phyloP scores from a whole-genome alignment of 2,113 vertebrate species.

The Bos taurus region DNA sequence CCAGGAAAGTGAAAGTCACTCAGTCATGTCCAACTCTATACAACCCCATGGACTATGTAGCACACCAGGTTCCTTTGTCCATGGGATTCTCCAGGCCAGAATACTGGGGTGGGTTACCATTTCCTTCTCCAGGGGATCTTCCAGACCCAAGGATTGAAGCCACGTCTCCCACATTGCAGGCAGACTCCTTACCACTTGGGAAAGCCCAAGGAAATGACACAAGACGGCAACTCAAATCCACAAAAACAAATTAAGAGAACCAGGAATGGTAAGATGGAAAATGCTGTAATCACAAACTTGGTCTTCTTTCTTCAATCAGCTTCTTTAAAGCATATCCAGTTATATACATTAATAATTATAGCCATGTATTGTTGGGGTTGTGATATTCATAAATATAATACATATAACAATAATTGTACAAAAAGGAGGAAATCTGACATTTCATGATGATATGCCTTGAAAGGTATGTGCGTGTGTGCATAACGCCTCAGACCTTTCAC shows the following conservation, averaged over 20 bases:
- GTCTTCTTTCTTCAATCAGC: not conserved
- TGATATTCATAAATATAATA: not conserved
- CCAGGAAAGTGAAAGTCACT: not conserved
- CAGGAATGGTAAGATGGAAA: not conserved
- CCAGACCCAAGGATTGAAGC: not conserved
- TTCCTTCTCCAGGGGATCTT: not conserved
- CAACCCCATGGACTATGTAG: not conserved
- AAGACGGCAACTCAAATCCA: not conserved
- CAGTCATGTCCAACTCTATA: not conserved
- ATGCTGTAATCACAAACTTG: not conserved
- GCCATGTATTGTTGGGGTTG: not conserved
- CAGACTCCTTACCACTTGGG: not conserved
- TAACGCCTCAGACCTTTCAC: not conserved
- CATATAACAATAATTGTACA: not conserved
- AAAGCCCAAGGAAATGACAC: not conserved
- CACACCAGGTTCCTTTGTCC: not conserved
- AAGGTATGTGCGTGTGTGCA: too few relatives aligned
- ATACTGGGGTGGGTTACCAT: not conserved
- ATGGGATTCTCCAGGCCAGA: not conserved
- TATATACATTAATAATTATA: not conserved
- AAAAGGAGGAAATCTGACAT: not conserved
- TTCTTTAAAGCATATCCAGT: not conserved
- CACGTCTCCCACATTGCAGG: not conserved
- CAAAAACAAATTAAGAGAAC: not conserved
- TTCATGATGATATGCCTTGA: not conserved